A percentile compares a stretch with the other conserved stretches of the same genome.
Conservation (phyloP, 2,888 invertebrate genomes). For the Ceraclea dissimilis region DNA sequence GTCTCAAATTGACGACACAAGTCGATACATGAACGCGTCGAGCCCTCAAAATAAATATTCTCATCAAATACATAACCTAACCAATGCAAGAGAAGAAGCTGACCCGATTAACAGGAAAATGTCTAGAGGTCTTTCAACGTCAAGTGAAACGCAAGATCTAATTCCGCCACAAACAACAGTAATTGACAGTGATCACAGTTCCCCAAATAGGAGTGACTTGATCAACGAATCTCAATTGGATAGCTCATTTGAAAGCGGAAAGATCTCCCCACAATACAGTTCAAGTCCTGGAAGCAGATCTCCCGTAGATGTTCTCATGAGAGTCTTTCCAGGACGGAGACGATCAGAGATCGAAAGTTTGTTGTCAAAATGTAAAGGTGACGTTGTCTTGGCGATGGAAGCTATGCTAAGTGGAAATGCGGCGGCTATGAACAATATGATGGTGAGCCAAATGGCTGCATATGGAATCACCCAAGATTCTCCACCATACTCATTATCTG, state of each 20-base stretch:
- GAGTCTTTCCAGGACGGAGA: conserved; percentile 84
- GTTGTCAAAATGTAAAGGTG: conserved; percentile 76
- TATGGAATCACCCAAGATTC: conserved; percentile 42
- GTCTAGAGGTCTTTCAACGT: conserved; percentile 19
- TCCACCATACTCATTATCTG: conserved; percentile 40
- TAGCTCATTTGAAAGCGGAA: conserved; percentile 28
- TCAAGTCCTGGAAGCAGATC: conserved; percentile 51
- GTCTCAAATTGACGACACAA: conserved; percentile 33
- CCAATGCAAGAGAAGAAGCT: conserved; percentile 17
- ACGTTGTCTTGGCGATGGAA: conserved; percentile 90
- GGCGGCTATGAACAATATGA: conserved; percentile 14
- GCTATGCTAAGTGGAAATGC: conserved; percentile 65
- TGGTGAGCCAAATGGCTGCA: conserved; percentile 32
- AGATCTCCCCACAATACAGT: conserved; percentile 30
- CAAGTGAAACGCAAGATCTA: conserved; percentile 28
- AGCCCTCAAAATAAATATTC: conserved; percentile 34
- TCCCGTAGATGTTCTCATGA: conserved; percentile 79
- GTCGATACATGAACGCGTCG: conserved; percentile 14
- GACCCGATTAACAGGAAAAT: conserved; percentile 16
- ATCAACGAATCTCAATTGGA: conserved; percentile 24
- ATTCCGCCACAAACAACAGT: conserved; percentile 19
- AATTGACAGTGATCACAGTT: conserved; percentile 23
- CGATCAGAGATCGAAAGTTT: conserved; percentile 80
- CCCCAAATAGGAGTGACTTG: conserved; percentile 22
- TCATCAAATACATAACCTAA: conserved; percentile 23